Evolutionary conservation across 2,888 invertebrate species (phyloP).

Genomic region (Luffia ferchaultella): DNA sequence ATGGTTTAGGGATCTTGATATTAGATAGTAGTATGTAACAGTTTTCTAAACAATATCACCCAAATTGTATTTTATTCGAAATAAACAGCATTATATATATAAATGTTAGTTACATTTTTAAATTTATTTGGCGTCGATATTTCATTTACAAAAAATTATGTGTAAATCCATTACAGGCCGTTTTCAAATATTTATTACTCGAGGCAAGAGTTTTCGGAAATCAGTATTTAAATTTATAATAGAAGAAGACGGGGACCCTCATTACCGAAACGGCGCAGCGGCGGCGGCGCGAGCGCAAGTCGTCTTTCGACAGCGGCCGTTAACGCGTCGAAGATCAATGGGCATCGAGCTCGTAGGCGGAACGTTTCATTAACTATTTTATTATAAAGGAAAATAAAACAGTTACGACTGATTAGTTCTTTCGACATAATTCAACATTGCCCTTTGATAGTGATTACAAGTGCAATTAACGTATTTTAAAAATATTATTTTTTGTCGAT

Average conservation of each 20-base stretch:
- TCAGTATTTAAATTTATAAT: conserved; percentile 37
- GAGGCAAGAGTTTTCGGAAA: conserved; percentile 31
- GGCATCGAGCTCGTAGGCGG: conserved; percentile 48
- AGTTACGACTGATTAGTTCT: conserved; percentile 49
- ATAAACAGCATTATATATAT: no score
- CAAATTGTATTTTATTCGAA: no score
- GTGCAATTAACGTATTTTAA: no score
- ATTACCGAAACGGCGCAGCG: conserved; percentile 24
- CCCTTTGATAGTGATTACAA: conserved; percentile 5
- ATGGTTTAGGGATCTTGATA: no score
- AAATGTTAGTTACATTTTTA: no score
- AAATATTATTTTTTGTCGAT: no score
- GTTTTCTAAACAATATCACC: no score
- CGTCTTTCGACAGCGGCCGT: conserved; percentile 42
- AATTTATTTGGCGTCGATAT: conserved; percentile 15
- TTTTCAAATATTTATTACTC: conserved; percentile 28
- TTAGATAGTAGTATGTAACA: no score
- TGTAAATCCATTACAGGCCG: conserved; percentile 7
- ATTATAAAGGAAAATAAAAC: conserved; percentile 56
- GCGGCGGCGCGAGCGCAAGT: no score
- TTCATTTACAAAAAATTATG: no score
- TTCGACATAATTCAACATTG: conserved; percentile 4
- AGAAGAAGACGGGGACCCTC: conserved; percentile 30
- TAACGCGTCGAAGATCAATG: conserved; percentile 53
- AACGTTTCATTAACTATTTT: conserved; percentile 58